Evolutionary conservation across 2,888 invertebrate genomes (phyloP).

Genomic region (Nemoura dubitans): DNA sequence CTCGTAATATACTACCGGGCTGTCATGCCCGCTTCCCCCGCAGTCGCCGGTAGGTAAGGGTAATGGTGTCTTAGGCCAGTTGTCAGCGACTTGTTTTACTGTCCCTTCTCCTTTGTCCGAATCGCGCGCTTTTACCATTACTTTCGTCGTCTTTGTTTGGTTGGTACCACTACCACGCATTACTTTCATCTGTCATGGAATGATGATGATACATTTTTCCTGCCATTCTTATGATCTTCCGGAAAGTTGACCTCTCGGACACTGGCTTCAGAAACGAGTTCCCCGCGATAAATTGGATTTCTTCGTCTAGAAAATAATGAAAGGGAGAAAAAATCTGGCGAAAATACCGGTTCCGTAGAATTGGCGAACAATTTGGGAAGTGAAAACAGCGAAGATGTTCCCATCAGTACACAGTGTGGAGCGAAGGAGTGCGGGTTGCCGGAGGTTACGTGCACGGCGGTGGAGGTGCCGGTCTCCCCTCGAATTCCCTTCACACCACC

Average conservation of each 20-base stretch:
- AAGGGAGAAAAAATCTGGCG: neutral
- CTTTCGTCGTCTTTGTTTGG: conserved; percentile 3
- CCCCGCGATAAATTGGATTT: conserved; percentile 16
- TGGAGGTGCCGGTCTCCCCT: neutral
- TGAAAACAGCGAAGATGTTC: neutral
- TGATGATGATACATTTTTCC: conserved; percentile 19
- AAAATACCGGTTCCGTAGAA: neutral
- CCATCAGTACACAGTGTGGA: too few relatives aligned
- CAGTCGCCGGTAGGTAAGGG: neutral
- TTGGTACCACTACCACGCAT: conserved; percentile 20
- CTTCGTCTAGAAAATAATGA: neutral
- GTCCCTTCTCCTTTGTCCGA: neutral
- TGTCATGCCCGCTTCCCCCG: neutral
- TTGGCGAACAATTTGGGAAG: neutral
- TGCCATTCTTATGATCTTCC: neutral
- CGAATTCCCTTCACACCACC: neutral
- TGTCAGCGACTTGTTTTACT: neutral
- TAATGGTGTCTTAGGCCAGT: neutral
- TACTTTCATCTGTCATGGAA: conserved; percentile 22
- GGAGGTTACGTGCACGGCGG: too few relatives aligned
- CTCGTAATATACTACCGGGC: neutral
- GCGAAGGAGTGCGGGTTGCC: too few relatives aligned
- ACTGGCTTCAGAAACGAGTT: neutral
- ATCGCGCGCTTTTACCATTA: neutral
- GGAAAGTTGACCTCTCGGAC: neutral